Percentiles rank a stretch among this genome's conserved stretches.
Conservation (phyloP, 2,113 vertebrate species). For the Sminthopsis crassicaudata region DNA sequence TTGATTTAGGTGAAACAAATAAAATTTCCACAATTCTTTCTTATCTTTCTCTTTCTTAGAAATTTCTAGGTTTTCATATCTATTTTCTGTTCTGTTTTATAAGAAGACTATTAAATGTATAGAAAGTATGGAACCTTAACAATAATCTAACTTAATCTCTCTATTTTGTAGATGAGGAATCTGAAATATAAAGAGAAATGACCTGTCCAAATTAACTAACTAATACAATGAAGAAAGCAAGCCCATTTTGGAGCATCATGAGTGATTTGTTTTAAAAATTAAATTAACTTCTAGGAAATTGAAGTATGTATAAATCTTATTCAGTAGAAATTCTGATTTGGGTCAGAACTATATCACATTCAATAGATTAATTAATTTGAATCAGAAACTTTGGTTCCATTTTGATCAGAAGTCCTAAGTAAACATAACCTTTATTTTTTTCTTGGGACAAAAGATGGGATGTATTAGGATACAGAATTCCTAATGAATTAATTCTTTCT, state of each 20-base stretch:
- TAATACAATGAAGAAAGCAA: neutral
- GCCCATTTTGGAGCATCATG: neutral
- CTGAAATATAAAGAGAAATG: neutral
- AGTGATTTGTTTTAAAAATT: neutral
- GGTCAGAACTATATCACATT: constrained; percentile 34
- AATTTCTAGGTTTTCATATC: constrained; percentile 30
- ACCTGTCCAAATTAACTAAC: neutral
- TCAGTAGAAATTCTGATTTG: neutral
- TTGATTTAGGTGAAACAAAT: constrained; percentile 44
- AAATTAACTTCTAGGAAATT: constrained; percentile 7
- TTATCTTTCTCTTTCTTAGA: neutral
- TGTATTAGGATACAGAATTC: neutral
- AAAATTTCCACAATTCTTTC: constrained; percentile 12
- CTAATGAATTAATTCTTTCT: neutral
- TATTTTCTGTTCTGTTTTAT: constrained; percentile 49
- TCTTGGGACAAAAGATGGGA: neutral
- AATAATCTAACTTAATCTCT: neutral
- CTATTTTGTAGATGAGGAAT: neutral
- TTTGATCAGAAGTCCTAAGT: neutral
- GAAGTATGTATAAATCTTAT: neutral
- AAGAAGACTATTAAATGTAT: neutral
- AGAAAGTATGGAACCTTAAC: neutral
- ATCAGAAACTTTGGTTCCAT: constrained; percentile 13
- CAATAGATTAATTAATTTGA: neutral
- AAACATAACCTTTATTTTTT: constrained; percentile 32